These are phyloP conservation scores for Papilio helenus DNA, from an alignment of 1,140 invertebrate genomes.

Conservation along the genomic window DNA sequence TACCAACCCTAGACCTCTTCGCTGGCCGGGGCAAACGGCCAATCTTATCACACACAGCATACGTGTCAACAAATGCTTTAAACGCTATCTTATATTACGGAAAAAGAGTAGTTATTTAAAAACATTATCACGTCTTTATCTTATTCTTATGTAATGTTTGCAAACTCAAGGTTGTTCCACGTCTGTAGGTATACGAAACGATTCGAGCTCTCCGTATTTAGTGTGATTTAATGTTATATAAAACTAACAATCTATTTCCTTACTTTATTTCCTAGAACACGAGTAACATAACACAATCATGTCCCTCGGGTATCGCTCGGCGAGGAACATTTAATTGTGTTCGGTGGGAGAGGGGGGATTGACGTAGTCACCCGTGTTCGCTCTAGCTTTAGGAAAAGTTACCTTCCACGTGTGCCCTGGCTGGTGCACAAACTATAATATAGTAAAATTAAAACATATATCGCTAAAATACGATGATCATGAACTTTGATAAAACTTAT, in stretches of 20 bases:
- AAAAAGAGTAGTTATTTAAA: constrained; percentile 19
- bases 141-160: constrained; percentile 27
- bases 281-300: background rate
- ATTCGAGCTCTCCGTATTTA: constrained; percentile 2
- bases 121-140: constrained; percentile 19
- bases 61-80: constrained; percentile 17
- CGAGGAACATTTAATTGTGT: background rate
- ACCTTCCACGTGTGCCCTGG: background rate
- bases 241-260: background rate
- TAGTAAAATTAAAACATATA: too few species aligned
- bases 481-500: too few species aligned
- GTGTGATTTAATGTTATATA: background rate
- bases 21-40: background rate
- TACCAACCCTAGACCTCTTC: background rate
- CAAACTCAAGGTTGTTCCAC: constrained; percentile 26
- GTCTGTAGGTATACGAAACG: constrained; percentile 16
- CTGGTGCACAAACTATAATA: background rate
- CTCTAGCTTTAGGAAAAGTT: background rate
- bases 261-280: constrained; percentile 18
- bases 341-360: background rate
- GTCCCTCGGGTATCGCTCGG: background rate
- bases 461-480: too few species aligned
- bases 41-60: background rate
- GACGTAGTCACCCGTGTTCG: background rate
- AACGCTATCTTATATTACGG: constrained; percentile 3